Evolutionary conservation across 2,113 vertebrate genomes (phyloP).

Genomic region (Mustela lutreola): DNA sequence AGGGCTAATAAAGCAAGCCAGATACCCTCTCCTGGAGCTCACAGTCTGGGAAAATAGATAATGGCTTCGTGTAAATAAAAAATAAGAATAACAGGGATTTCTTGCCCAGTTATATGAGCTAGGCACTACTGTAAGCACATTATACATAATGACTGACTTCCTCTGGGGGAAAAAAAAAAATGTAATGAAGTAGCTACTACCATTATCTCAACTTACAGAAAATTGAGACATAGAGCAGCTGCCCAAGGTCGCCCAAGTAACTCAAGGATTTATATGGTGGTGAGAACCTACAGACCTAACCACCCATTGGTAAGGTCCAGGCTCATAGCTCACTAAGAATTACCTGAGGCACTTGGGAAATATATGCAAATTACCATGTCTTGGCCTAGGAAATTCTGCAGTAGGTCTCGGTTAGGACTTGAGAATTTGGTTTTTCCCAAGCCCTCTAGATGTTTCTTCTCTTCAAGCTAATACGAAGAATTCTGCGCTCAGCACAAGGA

Average conservation of each 20-base stretch:
- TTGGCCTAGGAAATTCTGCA: background rate
- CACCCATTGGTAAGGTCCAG: background rate
- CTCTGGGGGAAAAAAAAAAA: background rate
- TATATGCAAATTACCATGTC: background rate
- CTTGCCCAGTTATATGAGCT: background rate
- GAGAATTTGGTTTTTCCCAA: background rate
- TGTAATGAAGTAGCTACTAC: background rate
- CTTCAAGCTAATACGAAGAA: background rate
- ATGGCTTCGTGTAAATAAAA: background rate
- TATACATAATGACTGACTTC: background rate
- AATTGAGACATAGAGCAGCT: background rate
- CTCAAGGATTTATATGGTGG: background rate
- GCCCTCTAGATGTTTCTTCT: background rate
- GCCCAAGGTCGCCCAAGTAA: background rate
- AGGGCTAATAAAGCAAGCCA: background rate
- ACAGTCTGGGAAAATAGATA: background rate
- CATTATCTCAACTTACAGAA: background rate
- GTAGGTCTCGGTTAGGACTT: no score
- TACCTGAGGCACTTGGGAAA: background rate
- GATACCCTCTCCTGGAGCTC: background rate
- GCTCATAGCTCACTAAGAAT: background rate
- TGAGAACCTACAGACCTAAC: background rate
- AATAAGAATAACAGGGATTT: background rate
- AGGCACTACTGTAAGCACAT: background rate
- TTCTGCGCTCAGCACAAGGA: background rate